These are phyloP conservation scores for Nyctibius grandis DNA, from an alignment of 2,797 vertebrate species.

Conservation along the genomic window DNA sequence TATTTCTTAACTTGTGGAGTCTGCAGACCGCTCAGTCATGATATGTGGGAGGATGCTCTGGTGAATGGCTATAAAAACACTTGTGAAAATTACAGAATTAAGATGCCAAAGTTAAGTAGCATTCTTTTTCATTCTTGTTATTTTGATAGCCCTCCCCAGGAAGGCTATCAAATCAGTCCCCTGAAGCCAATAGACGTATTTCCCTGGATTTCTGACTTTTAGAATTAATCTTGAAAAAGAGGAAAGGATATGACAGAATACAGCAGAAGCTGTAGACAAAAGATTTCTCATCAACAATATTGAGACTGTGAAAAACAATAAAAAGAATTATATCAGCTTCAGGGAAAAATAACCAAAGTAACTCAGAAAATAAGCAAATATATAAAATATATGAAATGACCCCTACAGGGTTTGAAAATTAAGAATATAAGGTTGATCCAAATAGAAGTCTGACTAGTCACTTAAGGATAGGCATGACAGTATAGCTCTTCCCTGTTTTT, in stretches of 20 bases:
- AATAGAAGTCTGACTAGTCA: neutral
- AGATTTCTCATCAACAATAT: neutral
- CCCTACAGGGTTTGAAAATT: neutral
- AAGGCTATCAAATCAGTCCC: neutral
- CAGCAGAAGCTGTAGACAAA: neutral
- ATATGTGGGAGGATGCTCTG: fast-evolving
- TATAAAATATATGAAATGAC: neutral
- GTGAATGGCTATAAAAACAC: neutral
- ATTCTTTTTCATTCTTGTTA: neutral
- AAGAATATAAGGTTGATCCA: neutral
- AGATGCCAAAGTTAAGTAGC: neutral
- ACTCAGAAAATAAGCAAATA: neutral
- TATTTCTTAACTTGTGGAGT: neutral
- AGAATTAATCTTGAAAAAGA: neutral
- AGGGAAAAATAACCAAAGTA: neutral
- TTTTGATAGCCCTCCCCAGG: neutral
- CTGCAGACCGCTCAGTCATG: neutral
- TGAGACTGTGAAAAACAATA: neutral
- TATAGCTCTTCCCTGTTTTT: neutral
- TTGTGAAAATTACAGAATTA: neutral
- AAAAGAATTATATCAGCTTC: neutral
- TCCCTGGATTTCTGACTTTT: neutral
- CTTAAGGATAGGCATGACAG: neutral
- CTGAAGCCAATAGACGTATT: neutral
- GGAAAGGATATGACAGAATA: neutral